Evolutionary conservation across 2,888 invertebrate genomes (phyloP), one percentile per base, ranked within the genome.

Genomic region (Drosophila glabriapex): DNA sequence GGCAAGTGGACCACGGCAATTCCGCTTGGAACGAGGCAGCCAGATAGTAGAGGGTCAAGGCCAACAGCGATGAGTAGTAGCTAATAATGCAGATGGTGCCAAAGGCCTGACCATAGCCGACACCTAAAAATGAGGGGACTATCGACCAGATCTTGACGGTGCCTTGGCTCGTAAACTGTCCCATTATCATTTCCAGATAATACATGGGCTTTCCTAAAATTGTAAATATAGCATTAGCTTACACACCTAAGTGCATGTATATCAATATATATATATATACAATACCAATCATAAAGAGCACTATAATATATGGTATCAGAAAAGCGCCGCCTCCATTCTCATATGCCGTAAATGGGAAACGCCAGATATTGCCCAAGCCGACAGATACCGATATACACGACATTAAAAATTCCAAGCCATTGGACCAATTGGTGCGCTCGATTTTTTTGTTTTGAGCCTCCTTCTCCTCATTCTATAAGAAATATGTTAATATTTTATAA

Each of bases 111-210:
- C 96, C 96, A 86, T 95, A 95, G 4, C 96, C 96, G 31, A 96
- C 95, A 58, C 96, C 97, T 95, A 96, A 96, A 93, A 97, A 95
- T 0, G 96, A 95, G 1, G 97, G 97, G 19, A 94, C 93, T 19
- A 95, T 80, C 0, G 94, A 91, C 95, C 95, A 95, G 16, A 97
- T 95, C 91, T 95, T 96, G 1, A 97, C 95, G 14, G 96, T 96
- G 63, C 97, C 97, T 87, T 95, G 95, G 66, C 96, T 96, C 66
- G 96, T 95, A 91, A 97, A 98, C 92, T 98, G 98, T 16, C 98
- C 98, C 14, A 98, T 92, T 3, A 95, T 94, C 94, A 97, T 96
- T 93, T 98, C 98, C 91, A 98, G 94, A 91, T 97, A 97, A 92
- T 98, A 97, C 94, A 98, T 95, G 0, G 97, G 97, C 82, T 96